Evolutionary conservation across 2,888 invertebrate species (phyloP), one percentile per base, ranked within the genome.

Genomic region (Palloptera scutellata): DNA sequence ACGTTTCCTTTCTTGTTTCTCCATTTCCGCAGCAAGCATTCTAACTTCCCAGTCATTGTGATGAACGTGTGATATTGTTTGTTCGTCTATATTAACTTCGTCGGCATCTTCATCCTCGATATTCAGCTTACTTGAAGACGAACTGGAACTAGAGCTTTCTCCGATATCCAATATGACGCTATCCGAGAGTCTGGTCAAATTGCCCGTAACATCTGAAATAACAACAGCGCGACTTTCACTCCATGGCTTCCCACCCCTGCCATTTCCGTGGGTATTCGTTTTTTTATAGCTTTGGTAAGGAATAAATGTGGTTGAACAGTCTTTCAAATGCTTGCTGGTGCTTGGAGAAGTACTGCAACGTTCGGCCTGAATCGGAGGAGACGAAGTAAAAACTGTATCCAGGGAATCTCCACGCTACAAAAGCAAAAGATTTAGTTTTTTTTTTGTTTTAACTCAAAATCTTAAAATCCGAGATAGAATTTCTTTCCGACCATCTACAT

Each of bases 1-100:
- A 0, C 83, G 82, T 58, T 79, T 77, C 55, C 77, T 79, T 73
- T 89, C 88, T 64, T 89, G 85, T 62, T 88, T 87, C 71, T 91
- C 90, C 73, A 93, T 86, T 80, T 93, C 91, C 72, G 91, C 89
- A 0, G 92, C 93, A 48, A 93, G 83, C 91, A 93, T 91, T 82
- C 89, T 88, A 0, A 93, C 90, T 81, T 93, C 93, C 93, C 93
- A 93, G 78, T 91, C 90, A 71, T 90, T 89, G 69, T 79, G 77
- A 59, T 84, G 83, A 8, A 82, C 79, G 43, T 66, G 59, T 42
- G 61, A 68, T 53, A 62, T 73, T 55, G 48, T 74, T 3, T 79
- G 78, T 17, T 78, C 53, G 19, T 67, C 67, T 1, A 67, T 72
- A 19, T 77, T 74, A 12, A 73, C 75, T 20, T 77, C 77, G 10